Evolutionary conservation across 2,888 invertebrate genomes (phyloP).

Genomic region (Sussaba pulchella): DNA sequence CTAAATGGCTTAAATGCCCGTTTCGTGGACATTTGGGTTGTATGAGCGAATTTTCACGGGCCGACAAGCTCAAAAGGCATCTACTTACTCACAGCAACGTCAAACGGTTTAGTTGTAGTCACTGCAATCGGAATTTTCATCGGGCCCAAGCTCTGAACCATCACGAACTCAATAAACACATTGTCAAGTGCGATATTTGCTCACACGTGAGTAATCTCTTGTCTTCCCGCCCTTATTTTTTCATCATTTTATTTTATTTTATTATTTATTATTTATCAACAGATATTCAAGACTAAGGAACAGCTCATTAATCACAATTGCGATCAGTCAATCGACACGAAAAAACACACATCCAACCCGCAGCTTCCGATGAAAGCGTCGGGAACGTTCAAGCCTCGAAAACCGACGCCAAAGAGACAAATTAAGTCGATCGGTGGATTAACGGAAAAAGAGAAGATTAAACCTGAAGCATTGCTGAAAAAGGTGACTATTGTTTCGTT

Average conservation of each 20-base stretch:
- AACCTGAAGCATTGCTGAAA: conserved; percentile 76
- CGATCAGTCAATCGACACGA: conserved; percentile 77
- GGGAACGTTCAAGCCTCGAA: conserved; percentile 81
- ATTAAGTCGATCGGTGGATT: conserved; percentile 72
- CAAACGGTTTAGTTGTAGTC: conserved; percentile 81
- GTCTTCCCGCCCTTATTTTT: conserved; percentile 11
- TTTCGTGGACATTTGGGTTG: conserved; percentile 87
- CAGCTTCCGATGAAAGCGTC: conserved; percentile 82
- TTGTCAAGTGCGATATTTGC: conserved; percentile 81
- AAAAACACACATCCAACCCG: conserved; percentile 77
- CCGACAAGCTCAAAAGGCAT: conserved; percentile 88
- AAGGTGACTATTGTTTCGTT: no score
- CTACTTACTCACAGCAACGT: conserved; percentile 87
- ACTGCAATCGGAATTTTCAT: conserved; percentile 81
- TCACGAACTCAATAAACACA: conserved; percentile 81
- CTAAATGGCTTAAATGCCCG: conserved; percentile 88
- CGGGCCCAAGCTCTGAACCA: conserved; percentile 82
- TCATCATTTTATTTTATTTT: conserved; percentile 3
- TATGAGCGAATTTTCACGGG: conserved; percentile 88
- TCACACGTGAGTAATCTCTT: conserved; percentile 77
- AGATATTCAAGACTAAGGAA: conserved; percentile 82
- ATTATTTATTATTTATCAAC: conserved; percentile 27
- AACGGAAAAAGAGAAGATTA: conserved; percentile 79
- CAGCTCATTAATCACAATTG: conserved; percentile 81
- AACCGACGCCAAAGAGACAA: conserved; percentile 82